Percentiles rank a stretch among this genome's conserved stretches.
Conservation (phyloP, 2,888 invertebrate species). For the Callosobruchus maculatus region DNA sequence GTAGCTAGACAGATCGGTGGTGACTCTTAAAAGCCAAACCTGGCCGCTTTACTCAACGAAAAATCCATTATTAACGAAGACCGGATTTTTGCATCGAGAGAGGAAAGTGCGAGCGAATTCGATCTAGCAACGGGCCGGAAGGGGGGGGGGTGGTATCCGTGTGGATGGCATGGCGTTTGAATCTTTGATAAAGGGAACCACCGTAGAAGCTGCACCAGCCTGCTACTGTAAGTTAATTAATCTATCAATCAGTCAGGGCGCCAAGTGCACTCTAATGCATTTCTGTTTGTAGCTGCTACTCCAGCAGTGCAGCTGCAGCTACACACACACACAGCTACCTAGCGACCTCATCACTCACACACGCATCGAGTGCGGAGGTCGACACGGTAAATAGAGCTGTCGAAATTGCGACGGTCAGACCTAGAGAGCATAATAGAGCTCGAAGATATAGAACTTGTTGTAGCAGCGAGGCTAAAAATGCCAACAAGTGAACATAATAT, state of each 20-base stretch:
- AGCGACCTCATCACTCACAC: not conserved
- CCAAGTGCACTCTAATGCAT: slow-evolving; percentile 42
- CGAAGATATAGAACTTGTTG: too few species aligned
- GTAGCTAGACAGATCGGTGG: not conserved
- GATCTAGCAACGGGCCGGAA: not conserved
- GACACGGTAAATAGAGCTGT: too few species aligned
- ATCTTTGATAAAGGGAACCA: slow-evolving; percentile 16
- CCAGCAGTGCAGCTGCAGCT: not conserved
- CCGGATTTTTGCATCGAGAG: slow-evolving; percentile 7
- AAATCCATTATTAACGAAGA: not conserved
- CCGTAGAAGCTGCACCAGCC: slow-evolving; percentile 10
- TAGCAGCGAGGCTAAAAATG: too few species aligned
- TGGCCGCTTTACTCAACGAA: not conserved
- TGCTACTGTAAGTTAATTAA: slow-evolving; percentile 36
- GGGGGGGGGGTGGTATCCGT: too few species aligned
- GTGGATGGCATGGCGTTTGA: slow-evolving; percentile 8
- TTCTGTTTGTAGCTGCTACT: slow-evolving; percentile 24
- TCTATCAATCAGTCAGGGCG: slow-evolving; percentile 39
- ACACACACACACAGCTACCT: not conserved
- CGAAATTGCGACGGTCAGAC: too few species aligned
- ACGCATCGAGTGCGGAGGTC: not conserved
- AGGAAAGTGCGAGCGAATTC: not conserved
- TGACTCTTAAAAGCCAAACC: not conserved
- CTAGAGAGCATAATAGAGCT: too few species aligned
- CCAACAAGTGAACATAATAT: too few species aligned